Conservation (phyloP, 2,888 invertebrate genomes). For the Phyto melanocephala region DNA sequence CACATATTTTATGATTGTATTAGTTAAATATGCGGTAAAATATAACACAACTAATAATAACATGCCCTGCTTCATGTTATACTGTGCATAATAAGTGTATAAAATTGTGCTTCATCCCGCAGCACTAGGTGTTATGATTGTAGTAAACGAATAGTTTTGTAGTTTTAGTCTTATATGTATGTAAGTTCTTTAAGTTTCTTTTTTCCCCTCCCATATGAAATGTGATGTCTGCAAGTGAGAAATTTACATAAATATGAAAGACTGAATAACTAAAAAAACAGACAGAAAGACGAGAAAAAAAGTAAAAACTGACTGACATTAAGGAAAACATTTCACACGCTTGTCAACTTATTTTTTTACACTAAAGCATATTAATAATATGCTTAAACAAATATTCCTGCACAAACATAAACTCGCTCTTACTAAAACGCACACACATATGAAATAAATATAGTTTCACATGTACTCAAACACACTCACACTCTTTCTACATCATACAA, state of each 20-base stretch:
- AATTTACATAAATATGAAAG: not conserved
- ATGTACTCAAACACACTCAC: not conserved
- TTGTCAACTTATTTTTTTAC: conserved; percentile 42
- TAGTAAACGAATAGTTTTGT: not conserved
- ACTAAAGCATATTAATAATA: conserved; percentile 43
- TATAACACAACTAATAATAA: conserved; percentile 39
- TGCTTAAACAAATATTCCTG: conserved; percentile 14
- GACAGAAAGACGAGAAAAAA: conserved; percentile 6
- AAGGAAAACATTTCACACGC: conserved; percentile 59
- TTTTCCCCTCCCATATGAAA: not conserved
- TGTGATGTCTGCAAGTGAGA: not conserved
- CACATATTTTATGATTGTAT: not conserved
- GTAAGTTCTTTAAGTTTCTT: not conserved
- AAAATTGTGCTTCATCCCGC: not conserved
- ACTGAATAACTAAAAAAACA: not conserved
- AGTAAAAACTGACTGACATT: conserved; percentile 22
- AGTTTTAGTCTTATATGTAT: not conserved
- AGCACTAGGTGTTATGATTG: not conserved
- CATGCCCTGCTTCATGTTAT: not conserved
- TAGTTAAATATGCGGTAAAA: conserved; percentile 28
- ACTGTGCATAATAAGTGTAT: no score
- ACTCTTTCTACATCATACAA: not conserved
- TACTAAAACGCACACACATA: not conserved
- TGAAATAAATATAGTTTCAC: not conserved
- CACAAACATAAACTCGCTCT: not conserved